A percentile compares a stretch with the other conserved stretches of the same genome.
These are phyloP conservation scores for Sclerurus mexicanus DNA, from an alignment of 2,113 vertebrate species.

Conservation along the genomic window DNA sequence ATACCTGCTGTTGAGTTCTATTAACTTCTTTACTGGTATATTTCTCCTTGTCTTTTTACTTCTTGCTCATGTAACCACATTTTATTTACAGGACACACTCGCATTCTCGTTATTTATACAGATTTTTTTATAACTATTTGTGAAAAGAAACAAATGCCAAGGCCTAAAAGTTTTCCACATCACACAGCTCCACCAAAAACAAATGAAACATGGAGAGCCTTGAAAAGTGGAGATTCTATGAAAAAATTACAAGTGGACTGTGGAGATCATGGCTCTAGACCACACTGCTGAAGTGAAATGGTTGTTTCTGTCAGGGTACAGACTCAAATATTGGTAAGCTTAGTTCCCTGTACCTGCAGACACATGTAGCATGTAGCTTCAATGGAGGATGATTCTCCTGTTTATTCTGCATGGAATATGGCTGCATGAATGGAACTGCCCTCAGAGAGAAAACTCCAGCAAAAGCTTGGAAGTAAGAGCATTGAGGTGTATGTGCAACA, in stretches of 20 bases:
- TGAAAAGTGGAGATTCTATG: not conserved
- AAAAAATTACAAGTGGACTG: not conserved
- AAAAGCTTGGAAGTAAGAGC: not conserved
- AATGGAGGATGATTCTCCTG: fast-evolving
- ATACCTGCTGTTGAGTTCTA: not conserved
- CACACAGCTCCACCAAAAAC: not conserved
- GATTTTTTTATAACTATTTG: not conserved
- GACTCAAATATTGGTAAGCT: not conserved
- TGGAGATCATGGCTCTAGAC: not conserved
- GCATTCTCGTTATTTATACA: not conserved
- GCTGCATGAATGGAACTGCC: not conserved
- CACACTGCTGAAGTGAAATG: not conserved
- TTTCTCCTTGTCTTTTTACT: not conserved
- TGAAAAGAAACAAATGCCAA: not conserved
- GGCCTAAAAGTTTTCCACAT: not conserved
- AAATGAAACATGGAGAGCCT: not conserved
- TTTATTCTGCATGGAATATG: not conserved
- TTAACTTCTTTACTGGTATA: not conserved
- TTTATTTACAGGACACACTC: not conserved
- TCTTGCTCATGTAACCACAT: not conserved
- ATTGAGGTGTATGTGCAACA: not conserved
- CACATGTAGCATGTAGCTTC: not conserved
- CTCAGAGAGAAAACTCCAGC: not conserved
- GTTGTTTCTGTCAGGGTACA: not conserved
- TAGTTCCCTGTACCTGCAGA: not conserved